Evolutionary conservation across 2,113 vertebrate species (phyloP), one percentile per base, ranked within the genome.

Genomic region (Ictidomys tridecemlineatus): DNA sequence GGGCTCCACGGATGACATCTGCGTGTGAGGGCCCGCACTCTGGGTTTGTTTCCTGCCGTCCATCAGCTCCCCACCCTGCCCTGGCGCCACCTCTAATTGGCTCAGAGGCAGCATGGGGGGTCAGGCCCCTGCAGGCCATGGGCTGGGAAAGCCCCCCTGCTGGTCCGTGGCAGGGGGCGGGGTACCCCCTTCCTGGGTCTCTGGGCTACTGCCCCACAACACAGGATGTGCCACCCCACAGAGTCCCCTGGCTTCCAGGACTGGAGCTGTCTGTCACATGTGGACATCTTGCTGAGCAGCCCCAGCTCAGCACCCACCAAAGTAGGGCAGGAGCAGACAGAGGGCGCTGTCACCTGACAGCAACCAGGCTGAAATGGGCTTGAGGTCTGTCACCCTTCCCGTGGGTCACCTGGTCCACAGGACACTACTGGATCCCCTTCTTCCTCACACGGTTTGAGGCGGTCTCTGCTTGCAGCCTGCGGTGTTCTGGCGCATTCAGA

Each of bases 191-290:
- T 45, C 7, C 45, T 45, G 45, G 45, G 45, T 45, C 45, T 45
- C 7, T 45, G 45, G 45, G 45, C 45, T 45, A 6, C 53, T 18
- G 72, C 4, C 12, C 32, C 32, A 9, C 18, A 14, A 48, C 10
- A 16, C 5, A 0, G 74, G 16, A 10, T 32, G 26, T 34, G 30
- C 39, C 26, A 17, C 34, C 8, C 34, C 3, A 2, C 8, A 4
- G 8, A 45, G 5, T 45, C 28, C n/a, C 45, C 45, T 5, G 4
- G 4, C 28, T 26, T 42, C 42, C 14, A 0, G 65, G 37, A 22
- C 67, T 28, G 8, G 1, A 14, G 11, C n/a, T n/a, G n/a, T n/a
- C 9, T 12, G 4, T 12, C 16, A n/a, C 32, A 11, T 10, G 22
- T 28, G 45, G 8, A 13, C 51, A 10, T 4, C 22, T 34, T 16